Evolutionary conservation across 1,140 invertebrate genomes (phyloP).

Genomic region (Chironomus striatipennis): DNA sequence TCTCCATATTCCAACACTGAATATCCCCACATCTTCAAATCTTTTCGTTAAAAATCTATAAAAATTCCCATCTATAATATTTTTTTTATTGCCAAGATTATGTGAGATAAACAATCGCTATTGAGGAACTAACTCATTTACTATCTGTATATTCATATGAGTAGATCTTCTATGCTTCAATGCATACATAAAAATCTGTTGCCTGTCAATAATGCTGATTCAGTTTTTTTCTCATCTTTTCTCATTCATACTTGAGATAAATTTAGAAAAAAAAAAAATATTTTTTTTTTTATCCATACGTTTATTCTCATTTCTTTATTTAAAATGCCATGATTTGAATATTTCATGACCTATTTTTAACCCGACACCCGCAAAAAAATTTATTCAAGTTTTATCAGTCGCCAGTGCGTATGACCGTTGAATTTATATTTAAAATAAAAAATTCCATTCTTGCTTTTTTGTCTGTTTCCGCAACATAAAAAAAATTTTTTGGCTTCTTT

Average conservation of each 20-base stretch:
- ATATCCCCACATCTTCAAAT: no score
- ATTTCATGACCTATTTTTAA: constrained; percentile 5
- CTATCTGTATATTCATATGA: not conserved
- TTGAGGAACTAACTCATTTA: not conserved
- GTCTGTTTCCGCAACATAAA: no score
- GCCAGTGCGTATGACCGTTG: not conserved
- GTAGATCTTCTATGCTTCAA: no score
- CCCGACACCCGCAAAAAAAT: not conserved
- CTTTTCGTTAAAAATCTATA: no score
- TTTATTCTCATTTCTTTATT: not conserved
- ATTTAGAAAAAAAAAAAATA: no score
- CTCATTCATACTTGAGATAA: constrained; percentile 1
- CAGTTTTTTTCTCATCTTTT: not conserved
- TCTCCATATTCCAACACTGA: no score
- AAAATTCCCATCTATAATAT: no score
- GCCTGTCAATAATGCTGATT: not conserved
- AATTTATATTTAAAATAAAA: no score
- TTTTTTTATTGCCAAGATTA: not conserved
- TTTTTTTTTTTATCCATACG: not conserved
- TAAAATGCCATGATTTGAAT: not conserved
- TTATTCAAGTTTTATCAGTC: not conserved
- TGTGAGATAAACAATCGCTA: not conserved
- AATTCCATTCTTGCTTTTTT: not conserved
- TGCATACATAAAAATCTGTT: no score
- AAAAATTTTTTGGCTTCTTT: not conserved